Evolutionary conservation across 2,797 vertebrate species (phyloP), one percentile per base, ranked within the genome.

Genomic region (Merluccius polli): DNA sequence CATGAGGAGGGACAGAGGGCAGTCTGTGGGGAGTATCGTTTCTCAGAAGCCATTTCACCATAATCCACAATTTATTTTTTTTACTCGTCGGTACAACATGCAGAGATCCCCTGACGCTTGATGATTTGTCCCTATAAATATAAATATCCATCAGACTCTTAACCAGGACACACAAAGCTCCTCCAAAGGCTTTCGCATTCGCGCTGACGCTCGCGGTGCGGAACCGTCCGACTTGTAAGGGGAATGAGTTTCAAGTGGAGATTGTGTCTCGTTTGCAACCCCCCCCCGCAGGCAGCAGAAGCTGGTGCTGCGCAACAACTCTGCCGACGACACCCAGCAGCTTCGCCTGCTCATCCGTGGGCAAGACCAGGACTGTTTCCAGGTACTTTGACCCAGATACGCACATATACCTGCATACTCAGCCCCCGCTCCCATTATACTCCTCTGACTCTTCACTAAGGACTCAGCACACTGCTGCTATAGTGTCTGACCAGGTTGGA

Each of bases 331-430:
- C 78, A 91, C 92, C 2, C 97, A 97, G 63, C 95, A 96, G 79
- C 94, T 99, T 35, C 94, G 96, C 24, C 80, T 99, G 48, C 87
- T 98, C 36, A 95, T 99, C 84, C 94, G 95, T 83, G 98, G 98
- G 78, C 96, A 96, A 82, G 98, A 99, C 90, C 97, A 97, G 82
- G 97, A 99, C 82, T 99, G 95, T 87, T 99, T 99, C 91, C 97
- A 98, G 95, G 98, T 98, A 84, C 27, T 32, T 69, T 59, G 21
- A 16, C 8, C n/a, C 59, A 27, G 59, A 65, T 27, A 65, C 59
- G n/a, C n/a, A n/a, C n/a, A n/a, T n/a, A n/a, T n/a, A n/a, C n/a
- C n/a, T n/a, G n/a, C n/a, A n/a, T n/a, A n/a, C 59, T 24, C 59
- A 11, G 1, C 13, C 13, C 2, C 1, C 3, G 59, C 59, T 65